Evolutionary conservation across 2,113 vertebrate species (phyloP).

Genomic region (Elanoides forficatus): DNA sequence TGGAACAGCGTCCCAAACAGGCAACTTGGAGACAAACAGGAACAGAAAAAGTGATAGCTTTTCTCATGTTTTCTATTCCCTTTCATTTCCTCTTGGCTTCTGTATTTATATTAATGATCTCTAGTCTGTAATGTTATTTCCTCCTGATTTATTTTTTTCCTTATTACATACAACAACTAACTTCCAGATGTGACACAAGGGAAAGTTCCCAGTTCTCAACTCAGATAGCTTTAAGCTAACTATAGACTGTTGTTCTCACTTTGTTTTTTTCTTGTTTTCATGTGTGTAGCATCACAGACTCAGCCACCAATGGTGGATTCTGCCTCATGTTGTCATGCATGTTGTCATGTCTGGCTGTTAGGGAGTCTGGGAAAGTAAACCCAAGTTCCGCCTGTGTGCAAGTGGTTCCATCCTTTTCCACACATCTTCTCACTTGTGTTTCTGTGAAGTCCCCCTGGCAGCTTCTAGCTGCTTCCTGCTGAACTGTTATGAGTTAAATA

Average conservation of each 20-base stretch:
- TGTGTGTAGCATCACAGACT: not conserved
- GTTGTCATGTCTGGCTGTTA: not conserved
- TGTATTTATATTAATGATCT: not conserved
- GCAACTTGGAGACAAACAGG: not conserved
- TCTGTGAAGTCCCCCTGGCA: not conserved
- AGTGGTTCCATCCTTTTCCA: not conserved
- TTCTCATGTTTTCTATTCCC: not conserved
- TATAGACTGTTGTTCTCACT: no score
- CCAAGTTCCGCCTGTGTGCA: rapidly evolving
- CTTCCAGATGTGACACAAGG: not conserved
- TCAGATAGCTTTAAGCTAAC: not conserved
- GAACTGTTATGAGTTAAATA: not conserved
- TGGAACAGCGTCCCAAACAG: not conserved
- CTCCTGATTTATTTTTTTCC: not conserved
- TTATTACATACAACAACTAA: no score
- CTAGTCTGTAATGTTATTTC: not conserved
- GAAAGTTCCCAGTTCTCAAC: not conserved
- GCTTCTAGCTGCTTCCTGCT: not conserved
- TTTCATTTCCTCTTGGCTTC: not conserved
- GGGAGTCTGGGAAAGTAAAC: not conserved
- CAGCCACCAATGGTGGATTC: not conserved
- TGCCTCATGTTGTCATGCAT: not conserved
- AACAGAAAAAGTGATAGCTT: not conserved
- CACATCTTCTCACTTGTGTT: not conserved
- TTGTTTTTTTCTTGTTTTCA: not conserved